Evolutionary conservation across 2,888 invertebrate species (phyloP).

Genomic region (Aspidiotus destructor): DNA sequence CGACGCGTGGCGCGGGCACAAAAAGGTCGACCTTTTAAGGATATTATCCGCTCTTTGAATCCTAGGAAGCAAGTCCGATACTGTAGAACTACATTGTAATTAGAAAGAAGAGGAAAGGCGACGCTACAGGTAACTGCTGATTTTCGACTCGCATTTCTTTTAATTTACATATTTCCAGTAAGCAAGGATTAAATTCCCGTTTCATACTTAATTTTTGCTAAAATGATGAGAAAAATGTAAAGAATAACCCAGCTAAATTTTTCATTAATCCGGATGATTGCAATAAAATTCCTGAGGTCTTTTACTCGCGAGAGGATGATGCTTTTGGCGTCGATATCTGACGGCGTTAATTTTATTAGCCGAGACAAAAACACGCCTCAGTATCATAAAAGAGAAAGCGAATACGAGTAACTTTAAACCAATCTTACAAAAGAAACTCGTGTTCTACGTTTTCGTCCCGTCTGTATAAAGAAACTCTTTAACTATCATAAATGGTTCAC

Average conservation of each 20-base stretch:
- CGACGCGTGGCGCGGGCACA: too few relatives aligned
- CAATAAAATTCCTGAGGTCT: not conserved
- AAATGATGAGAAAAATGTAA: too few relatives aligned
- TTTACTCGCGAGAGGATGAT: not conserved
- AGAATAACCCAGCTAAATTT: too few relatives aligned
- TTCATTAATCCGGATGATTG: not conserved
- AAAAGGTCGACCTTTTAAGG: too few relatives aligned
- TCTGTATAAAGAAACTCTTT: not conserved
- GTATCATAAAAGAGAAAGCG: not conserved
- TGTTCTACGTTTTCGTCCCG: not conserved
- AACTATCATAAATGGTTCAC: not conserved
- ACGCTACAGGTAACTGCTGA: not conserved
- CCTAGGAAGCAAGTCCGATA: too few relatives aligned
- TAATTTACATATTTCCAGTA: not conserved
- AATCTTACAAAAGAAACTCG: not conserved
- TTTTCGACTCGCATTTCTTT: not conserved
- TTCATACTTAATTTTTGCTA: too few relatives aligned
- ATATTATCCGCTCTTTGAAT: too few relatives aligned
- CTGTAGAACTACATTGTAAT: too few relatives aligned
- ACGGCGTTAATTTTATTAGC: not conserved
- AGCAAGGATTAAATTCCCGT: too few relatives aligned
- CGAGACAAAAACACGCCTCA: not conserved
- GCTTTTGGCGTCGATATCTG: not conserved
- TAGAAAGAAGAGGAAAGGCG: too few relatives aligned
- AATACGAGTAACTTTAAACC: not conserved